Conservation (phyloP, 2,113 vertebrate genomes). For the Dipodomys merriami region DNA sequence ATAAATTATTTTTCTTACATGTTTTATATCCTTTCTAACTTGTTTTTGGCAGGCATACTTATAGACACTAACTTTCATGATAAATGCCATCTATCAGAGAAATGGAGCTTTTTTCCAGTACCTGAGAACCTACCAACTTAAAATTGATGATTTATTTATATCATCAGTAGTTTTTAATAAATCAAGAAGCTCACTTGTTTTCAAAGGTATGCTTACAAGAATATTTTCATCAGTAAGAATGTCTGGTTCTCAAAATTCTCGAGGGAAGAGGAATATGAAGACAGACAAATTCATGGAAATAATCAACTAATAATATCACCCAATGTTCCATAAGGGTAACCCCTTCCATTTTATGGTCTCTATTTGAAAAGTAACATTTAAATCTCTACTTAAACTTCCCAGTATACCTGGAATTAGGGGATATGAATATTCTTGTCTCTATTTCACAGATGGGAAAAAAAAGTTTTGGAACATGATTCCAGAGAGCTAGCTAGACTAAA, state of each 20-base stretch:
- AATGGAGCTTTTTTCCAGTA: not conserved
- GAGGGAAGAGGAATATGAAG: conserved; percentile 3
- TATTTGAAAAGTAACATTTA: conserved; percentile 4
- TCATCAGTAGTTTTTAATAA: conserved; percentile 11
- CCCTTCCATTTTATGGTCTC: not conserved
- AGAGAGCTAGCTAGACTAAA: conserved; percentile 13
- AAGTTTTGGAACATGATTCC: not conserved
- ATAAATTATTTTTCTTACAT: not conserved
- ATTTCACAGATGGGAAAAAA: not conserved
- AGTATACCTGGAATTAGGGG: not conserved
- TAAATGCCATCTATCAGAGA: not conserved
- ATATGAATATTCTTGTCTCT: not conserved
- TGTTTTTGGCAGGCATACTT: not conserved
- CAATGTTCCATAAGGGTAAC: not conserved
- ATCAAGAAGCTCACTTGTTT: not conserved
- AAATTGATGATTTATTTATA: conserved; percentile 7
- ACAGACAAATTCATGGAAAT: not conserved
- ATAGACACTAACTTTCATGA: not conserved
- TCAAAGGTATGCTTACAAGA: not conserved
- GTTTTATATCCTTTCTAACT: not conserved
- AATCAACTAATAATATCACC: not conserved
- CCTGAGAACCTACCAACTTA: not conserved
- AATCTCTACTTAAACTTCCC: not conserved
- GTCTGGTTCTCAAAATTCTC: not conserved
- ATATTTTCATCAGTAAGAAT: not conserved